Evolutionary conservation across 2,113 vertebrate genomes (phyloP).

Genomic region (Antechinus stuartii): DNA sequence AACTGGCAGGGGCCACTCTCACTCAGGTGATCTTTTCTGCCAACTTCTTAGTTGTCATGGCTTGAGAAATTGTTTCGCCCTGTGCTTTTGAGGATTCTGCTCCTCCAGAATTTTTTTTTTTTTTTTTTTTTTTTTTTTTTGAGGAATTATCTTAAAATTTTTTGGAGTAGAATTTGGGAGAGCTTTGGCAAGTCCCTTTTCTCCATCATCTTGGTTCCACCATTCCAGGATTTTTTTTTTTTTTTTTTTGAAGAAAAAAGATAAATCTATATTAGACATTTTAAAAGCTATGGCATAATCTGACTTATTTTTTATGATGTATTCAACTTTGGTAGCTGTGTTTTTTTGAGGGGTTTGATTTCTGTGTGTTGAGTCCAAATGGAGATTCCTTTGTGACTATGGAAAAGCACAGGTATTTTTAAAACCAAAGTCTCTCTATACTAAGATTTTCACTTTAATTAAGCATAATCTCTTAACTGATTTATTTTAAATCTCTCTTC

Average conservation of each 20-base stretch:
- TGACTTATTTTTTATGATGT: neutral
- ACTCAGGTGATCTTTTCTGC: neutral
- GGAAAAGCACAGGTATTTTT: neutral
- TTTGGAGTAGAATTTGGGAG: neutral
- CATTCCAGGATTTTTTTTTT: neutral
- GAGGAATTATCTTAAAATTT: neutral
- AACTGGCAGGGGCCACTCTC: too few relatives aligned
- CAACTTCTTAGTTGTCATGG: too few relatives aligned
- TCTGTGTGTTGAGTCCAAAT: neutral
- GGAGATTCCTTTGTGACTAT: neutral
- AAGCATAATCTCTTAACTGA: neutral
- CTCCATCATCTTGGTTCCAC: neutral
- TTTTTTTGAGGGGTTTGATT: neutral
- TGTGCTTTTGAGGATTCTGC: neutral
- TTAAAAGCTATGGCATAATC: fast-evolving
- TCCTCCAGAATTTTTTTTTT: neutral
- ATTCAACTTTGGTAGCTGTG: fast-evolving
- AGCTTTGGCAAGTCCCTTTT: neutral
- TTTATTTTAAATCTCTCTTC: neutral
- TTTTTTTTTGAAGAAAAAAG: neutral
- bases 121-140: neutral
- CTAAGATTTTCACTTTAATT: neutral
- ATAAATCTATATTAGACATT: neutral
- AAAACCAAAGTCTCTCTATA: neutral
- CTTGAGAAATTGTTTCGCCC: too few relatives aligned